Percentiles rank a stretch among this genome's conserved stretches.
phyloP scores from a whole-genome alignment of 2,113 vertebrate species.

The Tinamus guttatus region DNA sequence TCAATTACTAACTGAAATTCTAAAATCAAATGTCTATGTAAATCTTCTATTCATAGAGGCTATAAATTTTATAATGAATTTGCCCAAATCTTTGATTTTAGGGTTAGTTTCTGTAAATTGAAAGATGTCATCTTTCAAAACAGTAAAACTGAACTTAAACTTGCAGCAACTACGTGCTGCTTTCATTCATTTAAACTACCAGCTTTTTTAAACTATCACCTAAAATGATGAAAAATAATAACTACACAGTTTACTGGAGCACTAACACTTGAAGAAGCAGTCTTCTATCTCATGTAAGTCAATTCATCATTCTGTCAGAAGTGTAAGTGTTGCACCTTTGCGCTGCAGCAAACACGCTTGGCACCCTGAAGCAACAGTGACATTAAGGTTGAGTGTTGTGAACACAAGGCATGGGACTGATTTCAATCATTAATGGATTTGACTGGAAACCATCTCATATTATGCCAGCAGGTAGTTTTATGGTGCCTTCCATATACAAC shows the following conservation, averaged over 20 bases:
- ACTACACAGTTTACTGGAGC: background rate
- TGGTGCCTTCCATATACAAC: background rate
- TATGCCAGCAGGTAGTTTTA: background rate
- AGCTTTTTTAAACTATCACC: background rate
- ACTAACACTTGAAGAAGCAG: background rate
- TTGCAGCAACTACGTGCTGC: background rate
- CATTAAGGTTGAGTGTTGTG: background rate
- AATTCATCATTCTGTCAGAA: background rate
- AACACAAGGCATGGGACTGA: background rate
- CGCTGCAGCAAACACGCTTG: fast-evolving
- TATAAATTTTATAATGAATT: background rate
- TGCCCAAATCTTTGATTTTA: background rate
- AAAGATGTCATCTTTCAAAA: background rate
- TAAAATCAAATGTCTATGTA: background rate
- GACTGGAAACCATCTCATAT: background rate
- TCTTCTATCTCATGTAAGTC: background rate
- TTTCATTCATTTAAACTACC: background rate
- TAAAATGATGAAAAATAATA: background rate
- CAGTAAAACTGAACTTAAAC: background rate
- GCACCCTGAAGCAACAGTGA: background rate
- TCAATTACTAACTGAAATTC: background rate
- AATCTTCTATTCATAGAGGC: background rate
- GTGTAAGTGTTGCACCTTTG: background rate
- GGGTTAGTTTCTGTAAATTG: background rate
- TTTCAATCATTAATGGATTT: background rate